Evolutionary conservation across 2,113 vertebrate genomes (phyloP).

Genomic region (Sialia sialis): DNA sequence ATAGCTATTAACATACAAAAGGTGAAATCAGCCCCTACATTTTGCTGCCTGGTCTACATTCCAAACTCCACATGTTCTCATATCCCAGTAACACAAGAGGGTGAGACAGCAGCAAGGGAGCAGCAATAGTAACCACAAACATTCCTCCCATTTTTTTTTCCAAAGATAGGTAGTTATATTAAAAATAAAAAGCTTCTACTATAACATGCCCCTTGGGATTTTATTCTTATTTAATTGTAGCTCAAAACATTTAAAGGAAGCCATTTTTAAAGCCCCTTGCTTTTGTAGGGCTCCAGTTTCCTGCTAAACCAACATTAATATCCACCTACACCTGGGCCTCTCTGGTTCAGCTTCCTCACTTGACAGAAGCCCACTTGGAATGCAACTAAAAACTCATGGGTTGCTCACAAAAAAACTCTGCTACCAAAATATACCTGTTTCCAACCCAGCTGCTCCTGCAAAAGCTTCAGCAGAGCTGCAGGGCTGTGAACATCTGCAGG

Average conservation of each 20-base stretch:
- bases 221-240: background rate
- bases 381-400: fast-evolving
- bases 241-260: background rate
- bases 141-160: background rate
- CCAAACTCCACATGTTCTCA: background rate
- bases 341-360: background rate
- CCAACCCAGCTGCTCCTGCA: background rate
- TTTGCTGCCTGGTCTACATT: background rate
- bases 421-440: background rate
- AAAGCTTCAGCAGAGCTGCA: background rate
- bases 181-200: background rate
- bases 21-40: background rate
- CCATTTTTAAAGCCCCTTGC: background rate
- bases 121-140: background rate
- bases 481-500: background rate
- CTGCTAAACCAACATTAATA: background rate
- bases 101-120: background rate
- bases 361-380: fast-evolving
- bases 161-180: background rate
- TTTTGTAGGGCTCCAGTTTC: background rate
- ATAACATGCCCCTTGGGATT: background rate
- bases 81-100: background rate
- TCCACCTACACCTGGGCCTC: no score
- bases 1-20: background rate
- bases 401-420: background rate